Evolutionary conservation across 2,113 vertebrate genomes (phyloP).

Genomic region (Odobenus rosmarus): DNA sequence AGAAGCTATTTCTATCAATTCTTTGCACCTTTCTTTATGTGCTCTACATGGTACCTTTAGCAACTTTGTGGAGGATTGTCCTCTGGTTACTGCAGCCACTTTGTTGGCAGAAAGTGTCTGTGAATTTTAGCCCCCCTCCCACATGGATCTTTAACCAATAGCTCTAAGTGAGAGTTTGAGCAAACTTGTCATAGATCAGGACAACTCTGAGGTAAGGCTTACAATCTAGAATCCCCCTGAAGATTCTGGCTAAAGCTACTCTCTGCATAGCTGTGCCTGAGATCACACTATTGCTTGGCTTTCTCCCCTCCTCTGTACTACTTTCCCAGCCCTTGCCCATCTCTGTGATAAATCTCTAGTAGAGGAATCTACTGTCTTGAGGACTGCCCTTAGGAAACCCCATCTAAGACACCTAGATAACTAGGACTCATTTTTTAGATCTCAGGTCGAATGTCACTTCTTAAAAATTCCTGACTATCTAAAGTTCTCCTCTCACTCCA

Average conservation of each 20-base stretch:
- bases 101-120: neutral
- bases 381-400: neutral
- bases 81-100: neutral
- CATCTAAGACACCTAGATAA: neutral
- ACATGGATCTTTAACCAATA: neutral
- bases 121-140: neutral
- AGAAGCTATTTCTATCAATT: neutral
- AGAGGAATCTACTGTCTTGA: neutral
- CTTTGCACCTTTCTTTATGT: neutral
- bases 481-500: neutral
- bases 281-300: neutral
- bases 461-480: neutral
- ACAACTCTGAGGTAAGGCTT: neutral
- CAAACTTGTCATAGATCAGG: neutral
- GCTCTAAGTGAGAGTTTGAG: neutral
- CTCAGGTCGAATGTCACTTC: neutral
- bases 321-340: neutral
- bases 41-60: neutral
- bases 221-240: neutral
- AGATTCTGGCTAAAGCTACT: neutral
- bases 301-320: neutral
- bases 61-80: neutral
- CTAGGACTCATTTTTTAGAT: neutral
- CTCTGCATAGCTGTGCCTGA: neutral
- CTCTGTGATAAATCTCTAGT: neutral